Percentiles rank a stretch among this genome's conserved stretches.
These are phyloP conservation scores for Misgurnus anguillicaudatus DNA, from an alignment of 2,113 vertebrate species.

Conservation along the genomic window DNA sequence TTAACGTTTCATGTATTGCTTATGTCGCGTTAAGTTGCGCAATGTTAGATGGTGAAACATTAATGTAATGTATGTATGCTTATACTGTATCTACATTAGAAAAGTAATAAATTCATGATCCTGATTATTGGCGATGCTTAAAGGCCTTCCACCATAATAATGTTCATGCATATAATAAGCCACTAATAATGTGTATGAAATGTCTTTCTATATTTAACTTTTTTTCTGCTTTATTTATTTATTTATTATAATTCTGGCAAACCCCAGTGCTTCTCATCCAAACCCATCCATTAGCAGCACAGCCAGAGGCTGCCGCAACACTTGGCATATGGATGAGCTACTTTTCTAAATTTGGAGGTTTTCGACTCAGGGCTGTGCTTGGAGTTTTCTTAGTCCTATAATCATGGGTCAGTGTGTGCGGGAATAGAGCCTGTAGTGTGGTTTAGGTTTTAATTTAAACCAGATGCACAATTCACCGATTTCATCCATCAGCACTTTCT, in stretches of 20 bases:
- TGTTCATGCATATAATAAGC: too few relatives aligned
- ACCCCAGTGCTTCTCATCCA: neutral
- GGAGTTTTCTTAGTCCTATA: constrained; percentile 32
- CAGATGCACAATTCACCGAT: constrained; percentile 44
- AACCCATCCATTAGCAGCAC: constrained; percentile 20
- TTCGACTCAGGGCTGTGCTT: constrained; percentile 27
- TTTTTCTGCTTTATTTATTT: neutral
- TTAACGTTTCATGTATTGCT: neutral
- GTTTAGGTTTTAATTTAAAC: constrained; percentile 16
- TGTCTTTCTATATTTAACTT: neutral
- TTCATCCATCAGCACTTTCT: constrained; percentile 38
- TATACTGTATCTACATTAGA: too few relatives aligned
- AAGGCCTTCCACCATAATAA: too few relatives aligned
- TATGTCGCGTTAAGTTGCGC: neutral
- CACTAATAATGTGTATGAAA: neutral
- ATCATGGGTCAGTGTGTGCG: constrained; percentile 52
- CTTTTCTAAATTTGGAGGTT: constrained; percentile 57
- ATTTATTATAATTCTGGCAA: neutral
- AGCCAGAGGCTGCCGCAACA: constrained; percentile 43
- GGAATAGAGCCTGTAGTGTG: constrained; percentile 10
- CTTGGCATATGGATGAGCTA: constrained; percentile 46
- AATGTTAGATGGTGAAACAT: neutral
- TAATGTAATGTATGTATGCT: too few relatives aligned
- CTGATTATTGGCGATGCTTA: too few relatives aligned
- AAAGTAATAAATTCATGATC: too few relatives aligned